Evolutionary conservation across 2,888 invertebrate species (phyloP).

Genomic region (Nomada goodeniana): DNA sequence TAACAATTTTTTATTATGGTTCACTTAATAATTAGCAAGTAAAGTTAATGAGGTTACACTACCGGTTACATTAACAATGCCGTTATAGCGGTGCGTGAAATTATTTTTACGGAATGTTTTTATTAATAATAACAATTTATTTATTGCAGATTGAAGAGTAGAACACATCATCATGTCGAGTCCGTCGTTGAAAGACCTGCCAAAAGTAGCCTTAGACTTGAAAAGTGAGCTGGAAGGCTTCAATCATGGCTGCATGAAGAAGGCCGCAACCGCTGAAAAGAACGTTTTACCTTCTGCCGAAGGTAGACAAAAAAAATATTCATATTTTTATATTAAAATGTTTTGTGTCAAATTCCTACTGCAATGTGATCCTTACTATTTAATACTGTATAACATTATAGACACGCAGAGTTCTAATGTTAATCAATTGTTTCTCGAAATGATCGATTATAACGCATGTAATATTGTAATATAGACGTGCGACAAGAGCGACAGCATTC

Average conservation of each 20-base stretch:
- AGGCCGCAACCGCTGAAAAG: conserved; percentile 96
- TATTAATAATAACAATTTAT: conserved; percentile 13
- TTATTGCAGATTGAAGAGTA: conserved; percentile 71
- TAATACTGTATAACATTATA: background rate
- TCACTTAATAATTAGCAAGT: background rate
- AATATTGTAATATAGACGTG: conserved; percentile 85
- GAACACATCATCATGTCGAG: conserved; percentile 83
- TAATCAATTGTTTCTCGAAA: conserved; percentile 11
- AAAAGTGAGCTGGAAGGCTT: conserved; percentile 97
- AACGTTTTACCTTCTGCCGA: conserved; percentile 96
- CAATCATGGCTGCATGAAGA: conserved; percentile 94
- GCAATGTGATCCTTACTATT: background rate
- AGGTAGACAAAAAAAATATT: conserved; percentile 86
- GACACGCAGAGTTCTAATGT: background rate
- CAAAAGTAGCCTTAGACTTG: conserved; percentile 94
- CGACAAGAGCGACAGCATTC: conserved; percentile 90
- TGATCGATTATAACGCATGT: conserved; percentile 52
- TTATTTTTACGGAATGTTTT: background rate
- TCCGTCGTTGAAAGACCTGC: conserved; percentile 94
- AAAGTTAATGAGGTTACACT: conserved; percentile 22
- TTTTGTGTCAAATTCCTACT: background rate
- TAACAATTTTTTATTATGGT: background rate
- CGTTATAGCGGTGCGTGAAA: background rate
- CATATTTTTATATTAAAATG: background rate
- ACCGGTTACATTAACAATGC: background rate